Conservation (phyloP, 2,113 vertebrate genomes). For the Gobio gobio region DNA sequence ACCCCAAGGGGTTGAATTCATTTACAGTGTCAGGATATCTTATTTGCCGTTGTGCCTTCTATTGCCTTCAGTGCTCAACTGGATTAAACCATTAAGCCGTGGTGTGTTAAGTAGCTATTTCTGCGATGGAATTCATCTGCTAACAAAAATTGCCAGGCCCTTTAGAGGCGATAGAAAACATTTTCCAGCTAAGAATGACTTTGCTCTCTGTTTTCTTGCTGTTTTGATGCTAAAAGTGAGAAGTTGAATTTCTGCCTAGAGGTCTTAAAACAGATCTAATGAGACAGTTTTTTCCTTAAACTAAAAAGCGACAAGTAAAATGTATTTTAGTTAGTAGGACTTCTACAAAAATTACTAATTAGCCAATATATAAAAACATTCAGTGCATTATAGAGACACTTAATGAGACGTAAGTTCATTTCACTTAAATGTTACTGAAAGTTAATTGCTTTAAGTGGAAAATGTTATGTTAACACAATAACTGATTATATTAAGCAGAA, state of each 20-base stretch:
- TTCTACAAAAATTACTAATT: neutral
- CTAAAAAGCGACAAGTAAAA: neutral
- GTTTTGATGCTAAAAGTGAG: neutral
- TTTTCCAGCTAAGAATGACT: neutral
- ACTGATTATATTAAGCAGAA: neutral
- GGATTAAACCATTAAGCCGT: constrained; percentile 55
- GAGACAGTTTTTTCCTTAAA: neutral
- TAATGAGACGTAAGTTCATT: neutral
- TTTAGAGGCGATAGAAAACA: neutral
- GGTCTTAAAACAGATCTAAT: neutral
- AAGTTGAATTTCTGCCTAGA: neutral
- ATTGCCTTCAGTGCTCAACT: constrained; percentile 43
- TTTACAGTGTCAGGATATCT: constrained; percentile 59
- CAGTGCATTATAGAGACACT: no score
- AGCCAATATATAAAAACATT: neutral
- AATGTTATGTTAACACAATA: neutral
- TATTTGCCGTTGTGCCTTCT: constrained; percentile 57
- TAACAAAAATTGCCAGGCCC: constrained; percentile 34
- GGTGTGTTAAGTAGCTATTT: constrained; percentile 55
- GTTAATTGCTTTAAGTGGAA: neutral
- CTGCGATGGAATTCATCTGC: constrained; percentile 35
- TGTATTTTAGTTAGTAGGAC: neutral
- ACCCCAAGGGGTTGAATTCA: constrained; percentile 46
- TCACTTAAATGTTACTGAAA: neutral
- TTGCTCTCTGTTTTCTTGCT: neutral